These are phyloP conservation scores for Agrochola litura DNA, from an alignment of 2,888 invertebrate genomes.

Conservation along the genomic window DNA sequence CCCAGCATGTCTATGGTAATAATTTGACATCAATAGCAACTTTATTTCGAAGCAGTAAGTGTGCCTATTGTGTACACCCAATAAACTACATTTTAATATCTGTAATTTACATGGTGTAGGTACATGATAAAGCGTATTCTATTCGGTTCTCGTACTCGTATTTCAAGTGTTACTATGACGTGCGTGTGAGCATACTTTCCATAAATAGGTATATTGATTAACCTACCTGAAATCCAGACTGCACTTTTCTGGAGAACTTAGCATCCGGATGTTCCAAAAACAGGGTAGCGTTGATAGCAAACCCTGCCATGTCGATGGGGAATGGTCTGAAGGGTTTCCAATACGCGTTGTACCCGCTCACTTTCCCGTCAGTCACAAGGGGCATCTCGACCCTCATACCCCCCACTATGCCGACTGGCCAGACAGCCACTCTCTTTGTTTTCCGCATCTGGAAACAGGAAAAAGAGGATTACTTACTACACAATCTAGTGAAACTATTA, in stretches of 20 bases:
- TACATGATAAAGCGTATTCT: background rate
- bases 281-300: slow-evolving; percentile 95
- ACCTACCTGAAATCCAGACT: slow-evolving; percentile 94
- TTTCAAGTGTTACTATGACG: background rate
- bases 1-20: background rate
- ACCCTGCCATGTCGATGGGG: slow-evolving; percentile 99
- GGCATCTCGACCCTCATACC: slow-evolving; percentile 98
- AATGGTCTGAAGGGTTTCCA: slow-evolving; percentile 98
- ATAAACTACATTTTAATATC: background rate
- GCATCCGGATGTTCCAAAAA: slow-evolving; percentile 93
- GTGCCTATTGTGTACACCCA: background rate
- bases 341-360: slow-evolving; percentile 92
- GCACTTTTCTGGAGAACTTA: slow-evolving; percentile 95
- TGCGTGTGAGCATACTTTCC: background rate
- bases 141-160: background rate
- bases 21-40: background rate
- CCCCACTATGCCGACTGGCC: slow-evolving; percentile 99
- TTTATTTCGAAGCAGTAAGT: background rate
- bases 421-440: slow-evolving; percentile 96
- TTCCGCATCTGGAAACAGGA: slow-evolving; percentile 92
- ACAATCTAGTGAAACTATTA: too few species aligned
- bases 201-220: background rate
- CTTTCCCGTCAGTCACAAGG: slow-evolving; percentile 91
- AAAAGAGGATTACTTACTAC: too few species aligned
- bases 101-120: background rate